Evolutionary conservation across 2,113 vertebrate species (phyloP).

Genomic region (Rissa tridactyla): DNA sequence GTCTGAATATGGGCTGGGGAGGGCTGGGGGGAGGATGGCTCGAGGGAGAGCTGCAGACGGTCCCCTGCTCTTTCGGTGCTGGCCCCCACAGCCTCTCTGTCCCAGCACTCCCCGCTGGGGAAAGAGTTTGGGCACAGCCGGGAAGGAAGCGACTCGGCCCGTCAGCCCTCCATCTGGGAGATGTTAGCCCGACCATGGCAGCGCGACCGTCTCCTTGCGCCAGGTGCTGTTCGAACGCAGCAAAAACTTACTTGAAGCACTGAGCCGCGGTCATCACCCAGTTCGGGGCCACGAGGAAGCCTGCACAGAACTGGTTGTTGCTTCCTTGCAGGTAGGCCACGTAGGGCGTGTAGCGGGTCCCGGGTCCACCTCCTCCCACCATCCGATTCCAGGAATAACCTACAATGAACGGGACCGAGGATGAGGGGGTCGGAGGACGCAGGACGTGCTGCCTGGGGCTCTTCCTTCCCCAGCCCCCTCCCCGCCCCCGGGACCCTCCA

Average conservation of each 20-base stretch:
- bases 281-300: slow-evolving; percentile 18
- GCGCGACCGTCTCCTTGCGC: accelerated
- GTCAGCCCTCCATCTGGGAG: accelerated
- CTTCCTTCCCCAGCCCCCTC: neutral
- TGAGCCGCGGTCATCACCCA: slow-evolving; percentile 67
- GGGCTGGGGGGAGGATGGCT: neutral
- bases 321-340: neutral
- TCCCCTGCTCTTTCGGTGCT: neutral
- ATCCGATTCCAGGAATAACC: neutral
- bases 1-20: neutral
- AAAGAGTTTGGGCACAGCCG: accelerated
- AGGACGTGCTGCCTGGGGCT: accelerated
- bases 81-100: neutral
- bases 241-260: slow-evolving; percentile 11
- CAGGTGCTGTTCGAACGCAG: neutral
- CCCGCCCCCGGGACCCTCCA: accelerated
- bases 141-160: neutral
- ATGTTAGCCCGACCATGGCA: accelerated
- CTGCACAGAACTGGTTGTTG: neutral
- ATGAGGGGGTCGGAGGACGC: accelerated
- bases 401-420: neutral
- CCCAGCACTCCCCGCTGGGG: neutral
- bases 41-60: neutral
- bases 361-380: neutral
- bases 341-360: neutral